A percentile compares a stretch with the other conserved stretches of the same genome.
Conservation (phyloP, 2,888 invertebrate genomes). For the Allolobophora icterica region DNA sequence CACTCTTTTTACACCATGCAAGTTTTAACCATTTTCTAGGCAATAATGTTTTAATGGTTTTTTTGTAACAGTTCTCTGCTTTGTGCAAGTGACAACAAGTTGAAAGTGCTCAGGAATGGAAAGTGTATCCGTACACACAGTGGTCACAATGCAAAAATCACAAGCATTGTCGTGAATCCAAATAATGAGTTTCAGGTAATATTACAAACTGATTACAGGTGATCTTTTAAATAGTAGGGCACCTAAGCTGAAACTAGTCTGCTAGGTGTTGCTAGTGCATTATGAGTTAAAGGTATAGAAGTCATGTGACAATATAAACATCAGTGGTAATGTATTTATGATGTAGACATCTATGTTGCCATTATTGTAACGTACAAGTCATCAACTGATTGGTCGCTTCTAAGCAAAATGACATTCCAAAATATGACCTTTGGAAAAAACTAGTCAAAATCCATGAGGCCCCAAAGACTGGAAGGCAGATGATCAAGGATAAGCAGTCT, state of each 20-base stretch:
- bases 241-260: not conserved
- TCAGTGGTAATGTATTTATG: too few species aligned
- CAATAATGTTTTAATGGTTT: not conserved
- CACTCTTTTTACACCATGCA: not conserved
- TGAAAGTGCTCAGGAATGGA: conserved; percentile 74
- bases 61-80: not conserved
- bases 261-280: not conserved
- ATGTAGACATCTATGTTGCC: too few species aligned
- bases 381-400: too few species aligned
- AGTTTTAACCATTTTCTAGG: not conserved
- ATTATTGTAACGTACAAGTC: too few species aligned
- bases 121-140: conserved; percentile 72
- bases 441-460: too few species aligned
- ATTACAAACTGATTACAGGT: not conserved
- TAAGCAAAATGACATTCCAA: too few species aligned
- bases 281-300: too few species aligned
- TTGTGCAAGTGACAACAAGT: conserved; percentile 66
- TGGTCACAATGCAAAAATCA: conserved; percentile 66
- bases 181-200: conserved; percentile 58
- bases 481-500: too few species aligned
- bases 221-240: not conserved
- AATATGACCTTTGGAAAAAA: too few species aligned
- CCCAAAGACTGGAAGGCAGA: too few species aligned
- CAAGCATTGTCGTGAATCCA: conserved; percentile 56
- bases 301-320: too few species aligned